Percentiles rank a stretch among this genome's conserved stretches.
These are phyloP conservation scores for Brachionus plicatilis DNA, from an alignment of 1,140 invertebrate genomes.

Conservation along the genomic window DNA sequence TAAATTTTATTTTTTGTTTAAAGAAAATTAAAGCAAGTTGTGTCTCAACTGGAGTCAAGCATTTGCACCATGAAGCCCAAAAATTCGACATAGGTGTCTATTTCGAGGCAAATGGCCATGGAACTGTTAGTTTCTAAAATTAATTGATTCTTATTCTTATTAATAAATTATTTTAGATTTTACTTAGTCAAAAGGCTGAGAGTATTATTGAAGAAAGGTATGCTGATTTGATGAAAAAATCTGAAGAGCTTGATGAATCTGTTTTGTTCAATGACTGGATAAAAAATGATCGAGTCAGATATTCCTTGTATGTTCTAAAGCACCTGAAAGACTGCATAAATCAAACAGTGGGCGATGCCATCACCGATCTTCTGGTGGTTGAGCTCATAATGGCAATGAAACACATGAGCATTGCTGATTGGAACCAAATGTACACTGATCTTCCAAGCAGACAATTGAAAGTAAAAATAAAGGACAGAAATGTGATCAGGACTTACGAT, in stretches of 20 bases:
- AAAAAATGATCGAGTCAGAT: slow-evolving; percentile 43
- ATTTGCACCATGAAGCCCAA: slow-evolving; percentile 82
- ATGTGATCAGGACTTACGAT: slow-evolving; percentile 73
- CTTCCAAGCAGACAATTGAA: slow-evolving; percentile 53
- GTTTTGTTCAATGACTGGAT: slow-evolving; percentile 44
- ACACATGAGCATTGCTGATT: slow-evolving; percentile 71
- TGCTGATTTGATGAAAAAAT: slow-evolving; percentile 44
- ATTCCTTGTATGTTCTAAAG: slow-evolving; percentile 39
- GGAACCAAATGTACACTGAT: slow-evolving; percentile 74
- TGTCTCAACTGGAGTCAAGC: slow-evolving; percentile 91
- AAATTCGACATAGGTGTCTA: slow-evolving; percentile 93
- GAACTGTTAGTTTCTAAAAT: slow-evolving; percentile 64
- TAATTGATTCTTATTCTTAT: not conserved
- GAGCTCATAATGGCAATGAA: slow-evolving; percentile 78
- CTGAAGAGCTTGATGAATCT: not conserved
- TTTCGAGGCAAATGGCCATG: slow-evolving; percentile 99
- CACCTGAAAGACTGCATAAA: slow-evolving; percentile 63
- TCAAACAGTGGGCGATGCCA: slow-evolving; percentile 88
- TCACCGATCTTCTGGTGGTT: slow-evolving; percentile 87
- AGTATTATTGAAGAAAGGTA: slow-evolving; percentile 42
- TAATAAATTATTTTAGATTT: slow-evolving; percentile 41
- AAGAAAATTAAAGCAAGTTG: slow-evolving; percentile 76
- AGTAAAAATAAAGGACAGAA: slow-evolving; percentile 66
- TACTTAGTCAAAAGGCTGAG: slow-evolving; percentile 52
- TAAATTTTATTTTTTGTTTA: slow-evolving; percentile 50